Evolutionary conservation across 2,888 invertebrate species (phyloP).

Genomic region (Drosophila parthenogenetica): DNA sequence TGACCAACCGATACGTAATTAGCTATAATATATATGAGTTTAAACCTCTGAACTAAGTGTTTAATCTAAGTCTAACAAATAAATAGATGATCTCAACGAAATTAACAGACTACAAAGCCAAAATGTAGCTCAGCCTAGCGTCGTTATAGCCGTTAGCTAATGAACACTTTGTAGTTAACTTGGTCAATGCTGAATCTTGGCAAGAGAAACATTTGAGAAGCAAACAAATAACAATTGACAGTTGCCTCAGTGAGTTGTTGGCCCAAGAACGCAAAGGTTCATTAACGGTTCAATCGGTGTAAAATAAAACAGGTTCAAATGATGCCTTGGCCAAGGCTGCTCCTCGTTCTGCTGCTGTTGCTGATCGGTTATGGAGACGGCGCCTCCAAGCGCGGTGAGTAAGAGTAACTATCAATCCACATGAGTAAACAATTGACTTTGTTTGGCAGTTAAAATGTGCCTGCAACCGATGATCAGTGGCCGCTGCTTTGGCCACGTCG

Average conservation of each 20-base stretch:
- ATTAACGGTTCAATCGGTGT: not conserved
- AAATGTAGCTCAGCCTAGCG: constrained; percentile 34
- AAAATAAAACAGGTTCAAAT: constrained; percentile 3
- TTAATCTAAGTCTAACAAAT: constrained; percentile 26
- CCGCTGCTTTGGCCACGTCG: constrained; percentile 90
- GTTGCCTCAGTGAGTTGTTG: constrained; percentile 62
- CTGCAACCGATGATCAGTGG: constrained; percentile 88
- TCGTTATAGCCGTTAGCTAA: constrained; percentile 12
- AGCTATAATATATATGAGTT: not conserved
- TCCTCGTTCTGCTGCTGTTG: constrained; percentile 30
- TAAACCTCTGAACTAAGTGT: constrained; percentile 17
- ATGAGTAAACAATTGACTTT: not conserved
- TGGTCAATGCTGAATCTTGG: constrained; percentile 76
- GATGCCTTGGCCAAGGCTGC: constrained; percentile 48
- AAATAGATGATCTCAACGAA: constrained; percentile 38
- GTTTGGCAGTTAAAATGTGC: constrained; percentile 87
- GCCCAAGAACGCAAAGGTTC: constrained; percentile 67
- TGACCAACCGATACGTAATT: too few relatives aligned
- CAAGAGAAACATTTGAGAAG: constrained; percentile 44
- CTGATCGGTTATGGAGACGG: constrained; percentile 26
- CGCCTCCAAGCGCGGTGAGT: constrained; percentile 70
- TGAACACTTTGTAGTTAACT: constrained; percentile 44
- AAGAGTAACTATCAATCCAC: not conserved
- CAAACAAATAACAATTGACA: constrained; percentile 45
- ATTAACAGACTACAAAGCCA: not conserved